Evolutionary conservation across 2,113 vertebrate genomes (phyloP).

Genomic region (Dasyornis broadbenti): DNA sequence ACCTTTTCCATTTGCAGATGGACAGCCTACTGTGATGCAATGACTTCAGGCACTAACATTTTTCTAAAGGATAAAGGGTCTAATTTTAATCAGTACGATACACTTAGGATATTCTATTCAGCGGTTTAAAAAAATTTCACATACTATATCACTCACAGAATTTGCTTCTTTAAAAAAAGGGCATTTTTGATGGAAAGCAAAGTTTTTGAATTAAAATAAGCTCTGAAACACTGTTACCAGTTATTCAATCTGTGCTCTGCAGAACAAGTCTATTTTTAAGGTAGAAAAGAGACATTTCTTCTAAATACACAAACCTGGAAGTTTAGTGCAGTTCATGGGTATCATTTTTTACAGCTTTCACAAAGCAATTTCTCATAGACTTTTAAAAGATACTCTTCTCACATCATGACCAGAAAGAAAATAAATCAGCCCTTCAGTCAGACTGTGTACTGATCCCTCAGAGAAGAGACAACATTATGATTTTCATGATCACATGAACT

Average conservation of each 20-base stretch:
- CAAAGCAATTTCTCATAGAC: neutral
- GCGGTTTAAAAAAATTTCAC: neutral
- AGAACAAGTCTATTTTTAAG: slow-evolving; percentile 59
- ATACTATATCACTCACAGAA: neutral
- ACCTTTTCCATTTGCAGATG: neutral
- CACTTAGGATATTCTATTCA: neutral
- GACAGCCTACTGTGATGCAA: neutral
- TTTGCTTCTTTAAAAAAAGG: neutral
- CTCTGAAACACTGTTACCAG: slow-evolving; percentile 1
- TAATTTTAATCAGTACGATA: neutral
- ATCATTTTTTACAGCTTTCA: neutral
- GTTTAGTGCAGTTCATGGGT: neutral
- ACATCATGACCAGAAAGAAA: neutral
- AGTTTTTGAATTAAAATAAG: slow-evolving; percentile 41
- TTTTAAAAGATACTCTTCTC: neutral
- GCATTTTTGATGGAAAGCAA: neutral
- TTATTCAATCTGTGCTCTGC: slow-evolving; percentile 48
- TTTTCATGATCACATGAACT: neutral
- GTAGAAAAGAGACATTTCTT: neutral
- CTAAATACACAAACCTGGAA: neutral
- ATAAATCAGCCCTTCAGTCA: neutral
- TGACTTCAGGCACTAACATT: neutral
- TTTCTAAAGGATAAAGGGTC: neutral
- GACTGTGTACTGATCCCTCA: neutral
- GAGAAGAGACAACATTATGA: neutral